phyloP scores from a whole-genome alignment of 2,888 invertebrate genomes.

The Didymodactylos carnosus region DNA sequence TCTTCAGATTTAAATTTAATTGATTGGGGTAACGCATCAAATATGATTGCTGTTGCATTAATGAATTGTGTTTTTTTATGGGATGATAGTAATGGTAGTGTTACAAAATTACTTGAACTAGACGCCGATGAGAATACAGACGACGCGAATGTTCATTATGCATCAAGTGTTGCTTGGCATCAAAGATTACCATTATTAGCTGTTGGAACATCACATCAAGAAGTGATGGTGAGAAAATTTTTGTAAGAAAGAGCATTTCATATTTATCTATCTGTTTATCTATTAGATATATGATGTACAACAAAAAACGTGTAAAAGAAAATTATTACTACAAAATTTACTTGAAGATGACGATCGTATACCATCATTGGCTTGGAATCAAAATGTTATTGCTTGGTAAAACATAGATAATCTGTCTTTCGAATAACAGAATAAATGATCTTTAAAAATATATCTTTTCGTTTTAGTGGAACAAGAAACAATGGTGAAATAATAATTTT shows the following conservation, averaged over 20 bases:
- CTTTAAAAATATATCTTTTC: too few relatives aligned
- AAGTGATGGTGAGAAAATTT: too few relatives aligned
- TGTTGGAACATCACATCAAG: neutral
- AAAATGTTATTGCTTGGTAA: neutral
- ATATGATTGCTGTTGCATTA: neutral
- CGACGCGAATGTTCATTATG: neutral
- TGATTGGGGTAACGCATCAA: conserved; percentile 1
- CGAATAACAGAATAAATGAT: too few relatives aligned
- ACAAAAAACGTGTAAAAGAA: neutral
- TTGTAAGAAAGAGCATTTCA: too few relatives aligned
- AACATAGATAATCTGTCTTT: neutral
- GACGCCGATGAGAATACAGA: neutral
- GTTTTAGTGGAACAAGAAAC: neutral
- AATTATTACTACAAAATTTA: too few relatives aligned
- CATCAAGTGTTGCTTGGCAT: conserved; percentile 3
- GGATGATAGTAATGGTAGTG: neutral
- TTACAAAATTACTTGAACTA: neutral
- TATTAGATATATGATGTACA: neutral
- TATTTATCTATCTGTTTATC: too few relatives aligned
- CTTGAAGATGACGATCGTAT: neutral
- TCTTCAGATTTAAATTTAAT: conserved; percentile 5
- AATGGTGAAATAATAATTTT: neutral
- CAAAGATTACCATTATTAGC: neutral
- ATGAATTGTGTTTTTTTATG: neutral
- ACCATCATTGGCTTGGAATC: neutral